Evolutionary conservation across 2,797 vertebrate species (phyloP).

Genomic region (Erpetoichthys calabaricus): DNA sequence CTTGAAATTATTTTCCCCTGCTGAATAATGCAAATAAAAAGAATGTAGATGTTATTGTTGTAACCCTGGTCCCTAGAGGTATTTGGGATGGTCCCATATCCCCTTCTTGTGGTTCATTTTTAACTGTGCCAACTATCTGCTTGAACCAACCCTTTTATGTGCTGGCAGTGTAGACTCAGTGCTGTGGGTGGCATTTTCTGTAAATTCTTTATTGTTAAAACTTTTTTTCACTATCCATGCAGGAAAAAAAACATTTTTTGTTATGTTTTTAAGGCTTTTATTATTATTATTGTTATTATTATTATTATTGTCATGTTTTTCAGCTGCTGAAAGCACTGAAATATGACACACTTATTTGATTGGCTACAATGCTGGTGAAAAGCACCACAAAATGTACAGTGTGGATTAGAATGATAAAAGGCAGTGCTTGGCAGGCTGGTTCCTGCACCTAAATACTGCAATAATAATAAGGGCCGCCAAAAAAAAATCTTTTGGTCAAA

Average conservation of each 20-base stretch:
- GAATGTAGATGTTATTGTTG: slow-evolving; percentile 61
- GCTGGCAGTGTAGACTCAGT: slow-evolving; percentile 45
- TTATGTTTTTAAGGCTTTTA: too few species aligned
- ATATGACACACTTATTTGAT: slow-evolving; percentile 19
- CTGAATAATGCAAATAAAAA: slow-evolving; percentile 60
- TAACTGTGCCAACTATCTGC: slow-evolving; percentile 69
- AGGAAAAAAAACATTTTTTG: slow-evolving; percentile 20
- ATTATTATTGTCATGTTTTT: slow-evolving; percentile 8
- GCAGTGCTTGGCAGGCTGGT: slow-evolving; percentile 63
- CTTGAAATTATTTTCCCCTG: slow-evolving; percentile 24
- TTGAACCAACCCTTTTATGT: slow-evolving; percentile 43
- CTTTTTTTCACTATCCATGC: slow-evolving; percentile 31
- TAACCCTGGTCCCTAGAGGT: slow-evolving; percentile 45
- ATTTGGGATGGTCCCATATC: slow-evolving; percentile 23
- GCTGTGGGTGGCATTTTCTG: slow-evolving; percentile 41
- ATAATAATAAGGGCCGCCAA: slow-evolving; percentile 21
- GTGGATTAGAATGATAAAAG: slow-evolving; percentile 25
- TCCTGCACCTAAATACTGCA: slow-evolving; percentile 51
- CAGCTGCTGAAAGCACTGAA: slow-evolving; percentile 40
- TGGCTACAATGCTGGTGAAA: slow-evolving; percentile 18
- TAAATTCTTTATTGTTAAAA: slow-evolving; percentile 28
- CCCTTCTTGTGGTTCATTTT: slow-evolving; percentile 46
- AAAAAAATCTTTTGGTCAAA: slow-evolving; percentile 34
- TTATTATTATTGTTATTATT: too few species aligned
- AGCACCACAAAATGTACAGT: slow-evolving; percentile 18